phyloP scores from a whole-genome alignment of 2,113 vertebrate genomes.

The Psittacara wagleri region DNA sequence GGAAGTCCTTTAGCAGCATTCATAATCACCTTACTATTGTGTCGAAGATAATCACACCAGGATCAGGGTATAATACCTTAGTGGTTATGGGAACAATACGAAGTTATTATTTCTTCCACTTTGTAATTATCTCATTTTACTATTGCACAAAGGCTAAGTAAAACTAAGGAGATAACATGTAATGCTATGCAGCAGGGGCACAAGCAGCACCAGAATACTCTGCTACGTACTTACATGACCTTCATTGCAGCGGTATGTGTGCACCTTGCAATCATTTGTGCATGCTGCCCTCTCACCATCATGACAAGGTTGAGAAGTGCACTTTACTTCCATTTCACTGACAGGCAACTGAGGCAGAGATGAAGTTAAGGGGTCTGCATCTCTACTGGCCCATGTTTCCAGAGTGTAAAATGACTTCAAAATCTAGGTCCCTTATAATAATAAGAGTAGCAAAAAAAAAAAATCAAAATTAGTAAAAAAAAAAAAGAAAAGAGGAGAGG shows the following conservation, averaged over 20 bases:
- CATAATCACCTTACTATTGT: constrained; percentile 63
- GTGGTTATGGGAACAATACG: constrained; percentile 47
- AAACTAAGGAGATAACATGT: neutral
- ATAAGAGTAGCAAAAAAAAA: neutral
- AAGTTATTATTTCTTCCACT: constrained; percentile 60
- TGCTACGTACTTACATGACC: neutral
- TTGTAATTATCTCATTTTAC: constrained; percentile 60
- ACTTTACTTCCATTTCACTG: neutral
- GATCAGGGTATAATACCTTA: constrained; percentile 41
- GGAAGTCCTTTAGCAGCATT: constrained; percentile 33
- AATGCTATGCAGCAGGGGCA: neutral
- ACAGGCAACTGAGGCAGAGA: neutral
- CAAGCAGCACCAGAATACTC: neutral
- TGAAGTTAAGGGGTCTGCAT: neutral
- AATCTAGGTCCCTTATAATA: neutral
- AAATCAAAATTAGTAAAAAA: neutral
- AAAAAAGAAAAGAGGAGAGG: neutral
- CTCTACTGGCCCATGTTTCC: neutral
- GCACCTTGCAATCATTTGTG: neutral
- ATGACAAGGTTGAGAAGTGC: neutral
- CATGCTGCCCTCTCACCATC: neutral
- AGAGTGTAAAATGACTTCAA: neutral
- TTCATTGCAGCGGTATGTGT: neutral
- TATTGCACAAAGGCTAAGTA: constrained; percentile 19
- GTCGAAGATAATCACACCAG: neutral